Evolutionary conservation across 53 echinoderm and acorn worm genomes (phyloP).

Genomic region (Luidia sarsii): DNA sequence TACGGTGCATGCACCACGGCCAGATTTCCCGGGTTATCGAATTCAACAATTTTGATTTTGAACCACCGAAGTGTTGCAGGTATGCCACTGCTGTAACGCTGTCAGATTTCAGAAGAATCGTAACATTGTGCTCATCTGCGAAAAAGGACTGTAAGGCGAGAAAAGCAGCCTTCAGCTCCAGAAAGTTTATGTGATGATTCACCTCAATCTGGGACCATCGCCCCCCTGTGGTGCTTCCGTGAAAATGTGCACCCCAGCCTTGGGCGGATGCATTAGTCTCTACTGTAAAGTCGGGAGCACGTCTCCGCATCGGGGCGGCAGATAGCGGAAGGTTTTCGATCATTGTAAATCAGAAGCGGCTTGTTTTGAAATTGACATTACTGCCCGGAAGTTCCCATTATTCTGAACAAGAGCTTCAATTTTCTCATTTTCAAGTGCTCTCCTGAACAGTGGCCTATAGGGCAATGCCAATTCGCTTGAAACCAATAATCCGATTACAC

Average conservation of each 20-base stretch:
- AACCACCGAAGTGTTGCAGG: conserved; percentile 41
- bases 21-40: too few species aligned
- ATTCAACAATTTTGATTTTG: conserved; percentile 20
- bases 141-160: too few species aligned
- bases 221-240: conserved; percentile 35
- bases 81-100: conserved; percentile 24
- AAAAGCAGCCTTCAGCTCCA: too few species aligned
- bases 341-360: background rate
- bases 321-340: background rate
- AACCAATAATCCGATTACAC: background rate
- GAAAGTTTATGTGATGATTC: too few species aligned
- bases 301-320: background rate
- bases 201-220: conserved; percentile 26
- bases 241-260: conserved; percentile 61
- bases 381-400: background rate
- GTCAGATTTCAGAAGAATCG: too few species aligned
- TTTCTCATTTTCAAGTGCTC: background rate
- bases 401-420: background rate
- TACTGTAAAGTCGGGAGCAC: background rate
- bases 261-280: conserved; percentile 50
- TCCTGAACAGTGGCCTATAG: background rate
- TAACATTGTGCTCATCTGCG: too few species aligned
- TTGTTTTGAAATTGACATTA: background rate
- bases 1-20: too few species aligned
- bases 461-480: background rate